Base-by-base conservation (phyloP, 2,888 invertebrate species). In the Chrysolina haemoptera region DNA sequence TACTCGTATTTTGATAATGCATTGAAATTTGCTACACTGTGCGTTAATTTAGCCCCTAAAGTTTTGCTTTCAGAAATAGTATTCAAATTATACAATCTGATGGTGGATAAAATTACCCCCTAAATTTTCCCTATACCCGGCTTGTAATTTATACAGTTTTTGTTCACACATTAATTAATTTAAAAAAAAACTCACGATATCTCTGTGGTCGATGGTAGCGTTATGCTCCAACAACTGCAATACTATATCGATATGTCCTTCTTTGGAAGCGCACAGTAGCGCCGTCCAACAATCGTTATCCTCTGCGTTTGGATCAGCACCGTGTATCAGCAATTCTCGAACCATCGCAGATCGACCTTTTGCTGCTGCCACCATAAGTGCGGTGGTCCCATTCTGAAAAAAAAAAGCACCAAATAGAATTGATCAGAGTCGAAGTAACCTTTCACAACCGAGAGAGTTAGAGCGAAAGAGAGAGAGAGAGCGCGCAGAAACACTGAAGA, bases 261-360 rank as follows among this genome's bases (percentile, higher is more conserved):
- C 95, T 83, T 96, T 96, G 6, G 98, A 93, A 18, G 98, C 98
- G 88, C 95, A 96, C 78, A 97, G 90, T 75, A 99, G 88, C 9
- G 98, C 93, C 59, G 96, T 95, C 97, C 98, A 98, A 82, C 96
- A 95, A 86, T 99, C 98, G 84, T 93, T 91, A 88, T 99, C 99
- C 84, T 96, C 94, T 14, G 95, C 94, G 87, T 96, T 94, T 18
- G 96, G 93, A 89, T 99, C 98, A 43, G 98, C 98, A 74, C 97
- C 97, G 86, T 96, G 94, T 70, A 94, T 92, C 80, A 99, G 90
- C 76, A 99, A 91, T 84, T 96, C 92, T 68, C 94, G 92, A 66
- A 95, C 96, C 87, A 98, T 95, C 62, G 93, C 92, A 70, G 92
- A 89, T 84, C 96, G 94, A 41, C 98, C 98, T 83, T 94, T 94